Evolutionary conservation across 2,888 invertebrate genomes (phyloP).

Genomic region (Cryptops parisi): DNA sequence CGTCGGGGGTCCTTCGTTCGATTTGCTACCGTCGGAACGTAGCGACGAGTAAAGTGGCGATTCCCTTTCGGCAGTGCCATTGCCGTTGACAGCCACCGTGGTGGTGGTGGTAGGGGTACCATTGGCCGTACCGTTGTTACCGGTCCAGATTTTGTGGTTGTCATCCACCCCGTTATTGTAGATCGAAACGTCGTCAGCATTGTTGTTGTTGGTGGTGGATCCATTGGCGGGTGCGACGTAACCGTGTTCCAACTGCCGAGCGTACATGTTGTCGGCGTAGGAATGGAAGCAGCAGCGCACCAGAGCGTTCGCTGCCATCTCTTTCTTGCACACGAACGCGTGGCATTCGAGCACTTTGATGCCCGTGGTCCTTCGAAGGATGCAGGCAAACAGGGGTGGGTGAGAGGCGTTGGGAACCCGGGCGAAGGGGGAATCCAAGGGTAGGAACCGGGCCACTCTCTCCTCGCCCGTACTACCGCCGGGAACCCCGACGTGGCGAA

Average conservation of each 20-base stretch:
- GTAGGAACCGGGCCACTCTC: slow-evolving; percentile 69
- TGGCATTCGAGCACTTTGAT: slow-evolving; percentile 98
- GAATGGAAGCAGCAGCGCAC: slow-evolving; percentile 96
- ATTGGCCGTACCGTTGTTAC: too few species aligned
- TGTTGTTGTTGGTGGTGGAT: slow-evolving; percentile 27
- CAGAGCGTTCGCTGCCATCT: slow-evolving; percentile 93
- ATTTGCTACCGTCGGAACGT: too few species aligned
- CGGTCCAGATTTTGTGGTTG: slow-evolving; percentile 80
- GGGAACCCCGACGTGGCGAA: slow-evolving; percentile 60
- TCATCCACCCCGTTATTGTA: slow-evolving; percentile 57
- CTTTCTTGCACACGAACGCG: slow-evolving; percentile 92
- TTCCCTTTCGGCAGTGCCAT: too few species aligned
- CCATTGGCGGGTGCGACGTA: slow-evolving; percentile 16
- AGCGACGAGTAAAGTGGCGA: neutral
- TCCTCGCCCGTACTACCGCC: slow-evolving; percentile 36
- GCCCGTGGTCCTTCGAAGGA: slow-evolving; percentile 84
- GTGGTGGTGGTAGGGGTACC: neutral
- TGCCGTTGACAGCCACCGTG: too few species aligned
- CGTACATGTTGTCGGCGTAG: slow-evolving; percentile 90
- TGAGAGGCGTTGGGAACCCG: slow-evolving; percentile 82
- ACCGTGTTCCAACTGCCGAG: slow-evolving; percentile 48
- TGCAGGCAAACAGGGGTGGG: slow-evolving; percentile 93
- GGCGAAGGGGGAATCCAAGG: slow-evolving; percentile 91
- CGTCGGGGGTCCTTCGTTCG: neutral
- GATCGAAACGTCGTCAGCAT: slow-evolving; percentile 55